These are phyloP conservation scores for Popillia japonica DNA, from an alignment of 1,140 invertebrate genomes.

Conservation along the genomic window DNA sequence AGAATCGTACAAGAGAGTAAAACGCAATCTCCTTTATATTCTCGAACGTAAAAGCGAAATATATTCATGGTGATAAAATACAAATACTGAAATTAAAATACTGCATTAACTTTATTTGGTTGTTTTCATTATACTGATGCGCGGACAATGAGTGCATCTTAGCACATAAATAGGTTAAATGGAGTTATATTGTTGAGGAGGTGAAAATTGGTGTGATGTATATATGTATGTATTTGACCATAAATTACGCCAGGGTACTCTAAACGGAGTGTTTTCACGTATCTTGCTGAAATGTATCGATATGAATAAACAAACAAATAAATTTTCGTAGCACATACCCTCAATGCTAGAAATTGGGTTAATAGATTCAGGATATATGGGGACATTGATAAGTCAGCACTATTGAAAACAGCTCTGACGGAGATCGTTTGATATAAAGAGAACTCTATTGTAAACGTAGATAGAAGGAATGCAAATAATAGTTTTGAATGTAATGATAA, in stretches of 20 bases:
- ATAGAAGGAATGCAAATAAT: neutral
- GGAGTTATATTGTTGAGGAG: too few species aligned
- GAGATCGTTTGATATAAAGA: constrained; percentile 8
- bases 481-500: neutral
- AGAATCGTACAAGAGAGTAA: neutral
- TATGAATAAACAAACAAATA: constrained; percentile 33
- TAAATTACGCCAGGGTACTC: too few species aligned
- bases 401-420: neutral
- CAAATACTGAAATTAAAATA: neutral
- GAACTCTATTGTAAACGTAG: neutral
- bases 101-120: neutral
- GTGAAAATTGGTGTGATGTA: too few species aligned
- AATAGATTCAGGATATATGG: constrained; percentile 3
- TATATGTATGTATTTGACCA: too few species aligned
- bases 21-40: constrained; percentile 18
- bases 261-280: neutral
- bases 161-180: too few species aligned
- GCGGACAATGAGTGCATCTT: too few species aligned
- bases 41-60: neutral
- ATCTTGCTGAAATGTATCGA: constrained; percentile 9
- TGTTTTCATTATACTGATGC: neutral
- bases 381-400: constrained; percentile 1
- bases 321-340: neutral
- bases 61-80: neutral
- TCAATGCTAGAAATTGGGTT: neutral